Base-by-base conservation (phyloP, 2,797 vertebrate species). In the Streptopelia turtur region DNA sequence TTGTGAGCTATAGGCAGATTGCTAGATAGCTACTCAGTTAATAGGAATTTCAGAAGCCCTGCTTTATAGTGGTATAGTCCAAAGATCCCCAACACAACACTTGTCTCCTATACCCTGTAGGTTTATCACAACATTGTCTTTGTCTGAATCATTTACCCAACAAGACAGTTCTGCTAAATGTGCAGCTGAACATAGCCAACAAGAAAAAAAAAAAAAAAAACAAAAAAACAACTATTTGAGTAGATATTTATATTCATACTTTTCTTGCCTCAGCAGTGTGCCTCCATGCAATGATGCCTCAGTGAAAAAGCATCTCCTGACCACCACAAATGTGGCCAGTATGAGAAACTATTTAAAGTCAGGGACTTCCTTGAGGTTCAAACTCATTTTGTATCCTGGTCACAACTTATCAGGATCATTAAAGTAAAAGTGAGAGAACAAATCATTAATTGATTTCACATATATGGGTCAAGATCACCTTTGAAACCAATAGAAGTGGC, bases 401-500 rank as follows among this genome's bases (percentile, higher is more conserved):
- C 72, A 93, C 70, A 94, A 72, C 12, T 82, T 84, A 59, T 6
- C 25, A 41, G 30, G 28, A 41, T 94, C 31, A 56, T 92, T 49
- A 76, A 43, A 93, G 68, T 71, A 94, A 85, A 95, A 94, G 85
- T 69, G 37, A 94, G 28, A 86, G 65, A 86, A 88, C 41, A 91
- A 93, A 75, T 10, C 31, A 88, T 71, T 81, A 87, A 81, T 21
- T 86, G 33, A 63, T 90, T 83, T 78, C 55, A 59, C 17, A 52
- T 72, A 57, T 65, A 10, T 76, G 43, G 24, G 24, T 83, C 35
- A 71, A 89, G 39, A 83, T 11, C n/a, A 66, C 30, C 41, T 88
- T 55, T 90, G 79, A 86, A 94, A 69, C 63, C 47, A 88, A 68
- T 20, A 75, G 18, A 20, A 81, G 3, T 28, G 22, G 53, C 9